Evolutionary conservation across 35 echinoderm and acorn worm species (phyloP).

Genomic region (Antedon bifida): DNA sequence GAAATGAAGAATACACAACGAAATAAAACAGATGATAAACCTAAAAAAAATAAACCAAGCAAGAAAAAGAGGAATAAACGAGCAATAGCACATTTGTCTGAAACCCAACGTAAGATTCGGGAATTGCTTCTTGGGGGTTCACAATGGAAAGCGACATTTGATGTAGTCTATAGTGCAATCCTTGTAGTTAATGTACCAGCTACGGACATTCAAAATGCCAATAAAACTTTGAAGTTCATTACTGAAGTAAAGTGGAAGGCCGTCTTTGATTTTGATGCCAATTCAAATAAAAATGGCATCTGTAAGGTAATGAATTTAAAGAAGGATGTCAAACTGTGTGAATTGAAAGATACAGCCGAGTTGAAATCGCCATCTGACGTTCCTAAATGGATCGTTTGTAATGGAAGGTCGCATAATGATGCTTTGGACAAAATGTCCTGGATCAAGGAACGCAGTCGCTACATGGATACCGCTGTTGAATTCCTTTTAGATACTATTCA

Average conservation of each 20-base stretch:
- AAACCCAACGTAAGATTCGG: background rate
- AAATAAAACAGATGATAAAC: too few relatives aligned
- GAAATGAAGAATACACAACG: too few relatives aligned
- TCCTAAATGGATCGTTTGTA: too few relatives aligned
- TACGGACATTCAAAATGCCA: background rate
- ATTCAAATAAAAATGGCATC: slow-evolving; percentile 11
- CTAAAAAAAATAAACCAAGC: too few relatives aligned
- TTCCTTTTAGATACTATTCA: slow-evolving; percentile 30
- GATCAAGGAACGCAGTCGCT: slow-evolving; percentile 25
- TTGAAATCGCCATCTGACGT: too few relatives aligned
- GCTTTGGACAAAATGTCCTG: slow-evolving; percentile 4
- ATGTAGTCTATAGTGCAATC: background rate
- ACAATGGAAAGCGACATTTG: background rate
- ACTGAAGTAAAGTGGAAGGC: slow-evolving; percentile 12
- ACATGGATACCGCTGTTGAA: slow-evolving; percentile 17
- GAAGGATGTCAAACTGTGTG: too few relatives aligned
- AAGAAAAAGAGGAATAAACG: too few relatives aligned
- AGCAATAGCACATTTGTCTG: too few relatives aligned
- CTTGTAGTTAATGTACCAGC: background rate
- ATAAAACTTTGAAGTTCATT: slow-evolving; percentile 16
- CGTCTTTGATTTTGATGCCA: slow-evolving; percentile 26
- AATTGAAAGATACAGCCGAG: too few relatives aligned
- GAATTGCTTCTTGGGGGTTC: background rate
- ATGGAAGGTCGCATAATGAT: background rate
- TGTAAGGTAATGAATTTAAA: slow-evolving; percentile 2